Base-by-base conservation (phyloP, 2,113 vertebrate species). In the Sinocyclocheilus anophthalmus region DNA sequence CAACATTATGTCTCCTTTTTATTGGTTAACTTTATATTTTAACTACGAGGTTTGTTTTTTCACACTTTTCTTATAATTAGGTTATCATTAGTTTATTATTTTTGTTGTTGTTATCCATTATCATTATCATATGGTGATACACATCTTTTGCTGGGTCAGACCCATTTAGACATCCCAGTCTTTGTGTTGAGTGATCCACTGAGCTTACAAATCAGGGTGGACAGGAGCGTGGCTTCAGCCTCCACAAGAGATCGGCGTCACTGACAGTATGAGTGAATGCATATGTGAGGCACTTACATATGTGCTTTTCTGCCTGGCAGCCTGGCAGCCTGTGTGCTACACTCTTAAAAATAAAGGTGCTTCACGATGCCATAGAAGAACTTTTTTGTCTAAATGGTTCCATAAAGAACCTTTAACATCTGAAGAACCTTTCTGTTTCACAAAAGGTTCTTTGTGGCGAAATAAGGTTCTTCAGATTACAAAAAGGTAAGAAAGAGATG, bases 1-100 rank as follows among this genome's bases (percentile, higher is more conserved):
- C 13, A 65, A 82, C 13, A 42, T 86, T 79, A 89, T 90, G 77
- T 50, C 65, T 90, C 78, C n/a, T 67, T 88, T 90, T 85, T 50
- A 59, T 72, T 70, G 69, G 16, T 42, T 63, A n/a, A 39, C 33
- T 30, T 24, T 75, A 14, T 14, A 24, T 24, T 14, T n/a, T 75
- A 42, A 22, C 16, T 33, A 7, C 48, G 65, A 0, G 59, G 20
- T 48, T 20, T 59, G 4, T n/a, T 22, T 39, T 3, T 42, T 20
- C 33, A 59, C 55, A 50, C 45, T 39, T 8, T 81, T 65, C 24
- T 3, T 85, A 24, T 42, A 76, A 59, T 76, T 63, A 42, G 53
- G 4, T 75, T 61, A 57, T 61, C 30, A 14, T 42, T 59, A 37
- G 11, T 79, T 59, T 79, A 1, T 61, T 13, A 3, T 39, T 20